Percentiles rank a stretch among this genome's conserved stretches.
Conservation (phyloP, 2,797 vertebrate species). For the Acanthornis magna region DNA sequence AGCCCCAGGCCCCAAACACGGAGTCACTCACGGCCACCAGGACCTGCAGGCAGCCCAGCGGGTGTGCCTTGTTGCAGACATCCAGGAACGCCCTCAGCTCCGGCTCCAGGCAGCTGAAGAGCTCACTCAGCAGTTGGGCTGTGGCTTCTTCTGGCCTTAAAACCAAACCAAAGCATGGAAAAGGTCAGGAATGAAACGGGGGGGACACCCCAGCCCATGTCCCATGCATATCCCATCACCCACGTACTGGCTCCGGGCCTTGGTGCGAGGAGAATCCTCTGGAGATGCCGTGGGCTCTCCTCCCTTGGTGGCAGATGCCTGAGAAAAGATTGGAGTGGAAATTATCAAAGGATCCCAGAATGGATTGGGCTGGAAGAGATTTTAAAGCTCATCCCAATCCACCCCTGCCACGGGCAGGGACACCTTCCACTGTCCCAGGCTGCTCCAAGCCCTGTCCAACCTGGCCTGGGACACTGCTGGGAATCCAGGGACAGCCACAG, state of each 20-base stretch:
- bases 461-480: neutral
- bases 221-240: neutral
- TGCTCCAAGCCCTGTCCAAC: neutral
- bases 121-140: neutral
- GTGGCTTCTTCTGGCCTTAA: neutral
- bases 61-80: conserved; percentile 27
- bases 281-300: neutral
- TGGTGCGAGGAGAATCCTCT: neutral
- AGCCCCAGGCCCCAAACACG: neutral
- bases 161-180: neutral
- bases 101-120: conserved; percentile 36
- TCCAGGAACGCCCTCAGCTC: conserved; percentile 57
- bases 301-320: neutral
- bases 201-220: neutral
- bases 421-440: fast-evolving
- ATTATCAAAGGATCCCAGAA: neutral
- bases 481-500: neutral
- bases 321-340: neutral
- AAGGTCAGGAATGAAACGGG: neutral
- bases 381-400: neutral
- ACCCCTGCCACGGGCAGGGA: neutral
- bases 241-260: neutral
- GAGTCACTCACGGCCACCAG: conserved; percentile 34
- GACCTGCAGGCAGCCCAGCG: conserved; percentile 31
- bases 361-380: neutral